phyloP scores from a whole-genome alignment of 2,797 vertebrate genomes.

The Syngnathus acus region DNA sequence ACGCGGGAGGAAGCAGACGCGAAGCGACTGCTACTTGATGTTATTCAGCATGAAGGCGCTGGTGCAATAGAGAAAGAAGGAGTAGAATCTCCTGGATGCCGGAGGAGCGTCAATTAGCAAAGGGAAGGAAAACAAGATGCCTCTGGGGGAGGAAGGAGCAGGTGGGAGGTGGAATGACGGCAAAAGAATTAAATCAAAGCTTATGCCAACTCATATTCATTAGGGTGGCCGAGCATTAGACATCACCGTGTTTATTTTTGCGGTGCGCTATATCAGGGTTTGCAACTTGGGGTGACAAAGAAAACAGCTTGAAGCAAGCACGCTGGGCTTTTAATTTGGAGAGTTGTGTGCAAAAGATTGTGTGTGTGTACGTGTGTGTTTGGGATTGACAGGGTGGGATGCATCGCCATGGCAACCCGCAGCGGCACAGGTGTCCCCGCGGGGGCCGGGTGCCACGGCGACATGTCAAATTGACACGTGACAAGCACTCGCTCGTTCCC shows the following conservation, averaged over 20 bases:
- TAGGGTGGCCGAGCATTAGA: not conserved
- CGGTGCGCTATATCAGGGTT: not conserved
- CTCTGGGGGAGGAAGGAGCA: not conserved
- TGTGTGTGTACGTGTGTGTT: slow-evolving; percentile 1
- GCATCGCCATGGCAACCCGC: slow-evolving; percentile 36
- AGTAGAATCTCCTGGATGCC: slow-evolving; percentile 29
- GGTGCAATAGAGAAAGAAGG: slow-evolving; percentile 43
- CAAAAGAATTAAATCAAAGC: not conserved
- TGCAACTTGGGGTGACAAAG: no score
- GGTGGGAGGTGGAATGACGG: not conserved
- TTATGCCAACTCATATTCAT: not conserved
- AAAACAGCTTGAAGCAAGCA: no score
- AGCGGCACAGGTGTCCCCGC: slow-evolving; percentile 41
- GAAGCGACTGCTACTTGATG: not conserved
- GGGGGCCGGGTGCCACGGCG: slow-evolving; percentile 38
- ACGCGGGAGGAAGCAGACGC: not conserved
- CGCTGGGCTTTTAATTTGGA: no score
- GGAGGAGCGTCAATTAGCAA: slow-evolving; percentile 30
- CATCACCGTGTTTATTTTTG: not conserved
- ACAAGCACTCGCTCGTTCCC: slow-evolving; percentile 24
- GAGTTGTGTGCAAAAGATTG: not conserved
- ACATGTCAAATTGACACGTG: slow-evolving; percentile 49
- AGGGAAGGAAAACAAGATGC: slow-evolving; percentile 24
- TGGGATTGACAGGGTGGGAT: slow-evolving; percentile 44
- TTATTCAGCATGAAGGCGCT: slow-evolving; percentile 31